phyloP scores from a whole-genome alignment of 2,113 vertebrate species.

The Rhabdornis inornatus region DNA sequence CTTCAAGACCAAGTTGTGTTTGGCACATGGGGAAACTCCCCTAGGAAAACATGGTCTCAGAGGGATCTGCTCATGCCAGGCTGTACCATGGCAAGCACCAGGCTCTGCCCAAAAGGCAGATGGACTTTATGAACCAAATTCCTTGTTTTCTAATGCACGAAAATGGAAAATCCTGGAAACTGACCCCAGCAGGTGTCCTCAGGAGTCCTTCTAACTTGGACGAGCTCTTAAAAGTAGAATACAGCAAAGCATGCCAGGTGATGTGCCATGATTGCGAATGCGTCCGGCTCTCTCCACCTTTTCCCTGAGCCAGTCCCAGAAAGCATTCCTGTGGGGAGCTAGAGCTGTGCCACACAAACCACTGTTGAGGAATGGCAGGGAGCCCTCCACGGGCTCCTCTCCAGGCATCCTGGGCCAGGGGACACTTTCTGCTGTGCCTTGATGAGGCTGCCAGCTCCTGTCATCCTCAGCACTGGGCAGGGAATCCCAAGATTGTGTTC shows the following conservation, averaged over 20 bases:
- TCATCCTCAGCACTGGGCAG: not conserved
- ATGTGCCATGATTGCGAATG: accelerated
- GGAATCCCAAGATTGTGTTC: not conserved
- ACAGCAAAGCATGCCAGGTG: not conserved
- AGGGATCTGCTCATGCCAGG: not conserved
- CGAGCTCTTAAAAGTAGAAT: not conserved
- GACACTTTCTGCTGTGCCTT: not conserved
- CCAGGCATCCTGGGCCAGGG: not conserved
- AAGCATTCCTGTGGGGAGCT: not conserved
- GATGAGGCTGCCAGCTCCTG: not conserved
- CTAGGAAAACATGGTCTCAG: not conserved
- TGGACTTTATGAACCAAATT: not conserved
- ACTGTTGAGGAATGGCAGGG: not conserved
- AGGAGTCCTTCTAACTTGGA: not conserved
- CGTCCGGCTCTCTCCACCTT: not conserved
- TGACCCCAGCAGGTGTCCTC: not conserved
- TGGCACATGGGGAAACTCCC: not conserved
- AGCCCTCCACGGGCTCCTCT: not conserved
- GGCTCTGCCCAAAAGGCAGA: not conserved
- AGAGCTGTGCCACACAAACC: not conserved
- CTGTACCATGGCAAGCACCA: not conserved
- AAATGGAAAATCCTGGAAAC: not conserved
- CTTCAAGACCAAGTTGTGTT: not conserved
- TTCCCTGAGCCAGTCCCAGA: not conserved
- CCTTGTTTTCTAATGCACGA: not conserved